These are phyloP conservation scores for Plagodis pulveraria DNA, from an alignment of 2,888 invertebrate genomes.

Conservation along the genomic window DNA sequence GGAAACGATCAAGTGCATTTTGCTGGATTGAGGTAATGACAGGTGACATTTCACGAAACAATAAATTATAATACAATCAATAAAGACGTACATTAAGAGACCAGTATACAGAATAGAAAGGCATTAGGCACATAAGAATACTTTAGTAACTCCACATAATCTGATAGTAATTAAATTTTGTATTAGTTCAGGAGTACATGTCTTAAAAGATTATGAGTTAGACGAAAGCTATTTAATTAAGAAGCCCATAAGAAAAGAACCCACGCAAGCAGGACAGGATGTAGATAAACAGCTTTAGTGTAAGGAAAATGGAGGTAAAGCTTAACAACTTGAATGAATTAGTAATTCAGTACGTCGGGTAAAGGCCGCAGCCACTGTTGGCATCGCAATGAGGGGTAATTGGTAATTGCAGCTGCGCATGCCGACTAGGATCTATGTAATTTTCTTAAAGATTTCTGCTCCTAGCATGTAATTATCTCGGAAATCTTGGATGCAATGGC, in stretches of 20 bases:
- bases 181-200: too few relatives aligned
- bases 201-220: too few relatives aligned
- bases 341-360: constrained; percentile 29
- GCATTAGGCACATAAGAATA: too few relatives aligned
- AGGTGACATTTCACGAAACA: constrained; percentile 1
- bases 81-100: background rate
- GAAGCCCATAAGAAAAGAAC: background rate
- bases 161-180: too few relatives aligned
- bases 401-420: constrained; percentile 33
- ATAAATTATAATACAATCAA: background rate
- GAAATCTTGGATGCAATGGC: constrained; percentile 8
- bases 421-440: constrained; percentile 26
- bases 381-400: constrained; percentile 36
- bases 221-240: too few relatives aligned
- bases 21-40: constrained; percentile 7
- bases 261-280: constrained; percentile 26
- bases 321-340: constrained; percentile 24
- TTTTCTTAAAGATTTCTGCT: constrained; percentile 26
- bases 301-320: constrained; percentile 11
- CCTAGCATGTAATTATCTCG: constrained; percentile 15
- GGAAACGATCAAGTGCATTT: constrained; percentile 17
- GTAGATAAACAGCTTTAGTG: constrained; percentile 13
- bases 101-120: too few relatives aligned
- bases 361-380: constrained; percentile 26
- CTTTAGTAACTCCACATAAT: too few relatives aligned